Evolutionary conservation across 2,797 vertebrate species (phyloP), one percentile per base, ranked within the genome.

Genomic region (Aulostomus chinensis): DNA sequence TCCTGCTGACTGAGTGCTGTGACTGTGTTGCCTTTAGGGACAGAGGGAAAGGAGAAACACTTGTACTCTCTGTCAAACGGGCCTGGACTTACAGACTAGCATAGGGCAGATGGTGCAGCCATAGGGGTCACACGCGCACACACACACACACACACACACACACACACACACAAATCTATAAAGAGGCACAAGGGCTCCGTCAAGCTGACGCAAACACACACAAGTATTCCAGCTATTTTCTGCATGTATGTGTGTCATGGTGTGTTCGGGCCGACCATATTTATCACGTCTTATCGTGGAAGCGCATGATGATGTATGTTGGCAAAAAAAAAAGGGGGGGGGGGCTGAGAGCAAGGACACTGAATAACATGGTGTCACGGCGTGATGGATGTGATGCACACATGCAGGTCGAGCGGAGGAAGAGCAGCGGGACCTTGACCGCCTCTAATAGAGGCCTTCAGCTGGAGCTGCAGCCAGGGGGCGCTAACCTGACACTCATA

Each of bases 71-170:
- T 76, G 67, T 63, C 45, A 70, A 65, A 33, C 24, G 9, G 31
- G 55, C 60, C 61, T 48, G 60, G 26, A 67, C 69, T 77, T 52
- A 59, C 61, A 74, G 60, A 66, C 68, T 54, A 68, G 73, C 73
- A 63, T 0, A n/a, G 68, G 71, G 72, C 84, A 88, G 84, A 86
- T 86, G 84, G 83, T 60, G 15, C 1, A n/a, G 47, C 71, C 52
- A 58, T 29, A 33, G 78, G 75, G 36, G 66, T 58, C 25, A 3
- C 28, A 18, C 42, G 30, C 22, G 31, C 40, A 48, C 30, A 43
- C 39, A 34, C 7, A 22, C 20, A 18, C 22, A 49, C 41, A 29
- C 25, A 3, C 41, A 16, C 32, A 40, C 34, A 16, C 43, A 29
- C 29, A 15, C 30, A 52, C 28, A 13, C 4, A 11, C 6, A 11